Conservation (phyloP, 2,113 vertebrate genomes). For the Nestor notabilis region DNA sequence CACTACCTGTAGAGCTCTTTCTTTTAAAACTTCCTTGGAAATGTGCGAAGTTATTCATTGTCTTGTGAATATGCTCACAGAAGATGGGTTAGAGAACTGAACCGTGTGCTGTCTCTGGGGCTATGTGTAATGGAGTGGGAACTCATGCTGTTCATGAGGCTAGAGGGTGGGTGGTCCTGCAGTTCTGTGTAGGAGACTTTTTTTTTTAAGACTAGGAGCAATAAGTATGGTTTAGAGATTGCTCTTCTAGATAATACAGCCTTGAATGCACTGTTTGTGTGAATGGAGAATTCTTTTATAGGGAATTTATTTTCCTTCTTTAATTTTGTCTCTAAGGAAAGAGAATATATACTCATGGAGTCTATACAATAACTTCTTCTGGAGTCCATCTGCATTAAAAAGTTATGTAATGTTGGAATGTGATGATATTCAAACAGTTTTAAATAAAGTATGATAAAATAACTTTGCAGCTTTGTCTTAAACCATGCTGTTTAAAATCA, state of each 20-base stretch:
- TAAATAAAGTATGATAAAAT: background rate
- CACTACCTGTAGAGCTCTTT: background rate
- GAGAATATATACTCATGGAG: background rate
- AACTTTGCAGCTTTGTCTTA: background rate
- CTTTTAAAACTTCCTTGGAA: background rate
- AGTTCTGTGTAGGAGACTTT: background rate
- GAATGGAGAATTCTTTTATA: background rate
- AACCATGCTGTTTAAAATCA: background rate
- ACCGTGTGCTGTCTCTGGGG: accelerated
- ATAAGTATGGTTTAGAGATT: background rate
- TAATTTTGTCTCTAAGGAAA: background rate
- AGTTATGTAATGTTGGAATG: background rate
- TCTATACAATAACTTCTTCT: background rate
- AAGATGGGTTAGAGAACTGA: background rate
- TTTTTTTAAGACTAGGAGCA: background rate
- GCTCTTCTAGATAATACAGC: background rate
- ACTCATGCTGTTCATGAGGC: accelerated
- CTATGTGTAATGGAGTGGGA: accelerated
- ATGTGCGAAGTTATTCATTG: background rate
- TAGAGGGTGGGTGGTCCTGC: background rate
- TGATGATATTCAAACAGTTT: background rate
- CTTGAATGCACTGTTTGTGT: background rate
- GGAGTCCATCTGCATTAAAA: background rate
- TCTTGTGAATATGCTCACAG: background rate
- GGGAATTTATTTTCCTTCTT: background rate